phyloP scores from a whole-genome alignment of 2,797 vertebrate species.

The Garrulus glandarius region DNA sequence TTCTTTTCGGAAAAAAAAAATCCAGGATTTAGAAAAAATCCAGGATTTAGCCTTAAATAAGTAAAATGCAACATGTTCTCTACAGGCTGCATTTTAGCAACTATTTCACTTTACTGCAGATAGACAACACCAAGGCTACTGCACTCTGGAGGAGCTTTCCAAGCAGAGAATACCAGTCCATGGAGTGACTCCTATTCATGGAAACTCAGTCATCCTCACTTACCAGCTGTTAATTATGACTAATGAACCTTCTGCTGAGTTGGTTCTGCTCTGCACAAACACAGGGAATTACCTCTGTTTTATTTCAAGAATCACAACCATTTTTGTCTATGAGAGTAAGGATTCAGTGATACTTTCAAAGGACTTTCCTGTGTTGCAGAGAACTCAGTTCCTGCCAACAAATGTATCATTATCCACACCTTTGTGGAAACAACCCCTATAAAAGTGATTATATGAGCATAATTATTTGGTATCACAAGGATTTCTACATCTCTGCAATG shows the following conservation, averaged over 20 bases:
- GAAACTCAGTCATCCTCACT: neutral
- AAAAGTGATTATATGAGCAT: neutral
- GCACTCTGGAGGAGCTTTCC: neutral
- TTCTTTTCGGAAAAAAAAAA: neutral
- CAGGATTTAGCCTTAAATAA: neutral
- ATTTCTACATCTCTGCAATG: neutral
- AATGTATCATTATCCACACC: slow-evolving; percentile 3
- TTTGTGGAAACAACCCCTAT: neutral
- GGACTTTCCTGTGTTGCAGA: neutral
- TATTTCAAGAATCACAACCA: neutral
- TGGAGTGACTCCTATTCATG: neutral
- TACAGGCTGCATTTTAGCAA: neutral
- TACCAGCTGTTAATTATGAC: neutral
- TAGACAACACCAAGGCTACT: neutral
- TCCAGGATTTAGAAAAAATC: neutral
- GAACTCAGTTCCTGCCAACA: neutral
- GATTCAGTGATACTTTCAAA: neutral
- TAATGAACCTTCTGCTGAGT: neutral
- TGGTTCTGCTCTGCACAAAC: neutral
- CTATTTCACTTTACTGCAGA: neutral
- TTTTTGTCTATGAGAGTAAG: neutral
- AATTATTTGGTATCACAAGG: neutral
- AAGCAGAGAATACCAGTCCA: neutral
- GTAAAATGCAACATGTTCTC: neutral
- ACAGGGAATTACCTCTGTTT: neutral